Evolutionary conservation across 2,888 invertebrate species (phyloP).

Genomic region (Belgica antarctica): DNA sequence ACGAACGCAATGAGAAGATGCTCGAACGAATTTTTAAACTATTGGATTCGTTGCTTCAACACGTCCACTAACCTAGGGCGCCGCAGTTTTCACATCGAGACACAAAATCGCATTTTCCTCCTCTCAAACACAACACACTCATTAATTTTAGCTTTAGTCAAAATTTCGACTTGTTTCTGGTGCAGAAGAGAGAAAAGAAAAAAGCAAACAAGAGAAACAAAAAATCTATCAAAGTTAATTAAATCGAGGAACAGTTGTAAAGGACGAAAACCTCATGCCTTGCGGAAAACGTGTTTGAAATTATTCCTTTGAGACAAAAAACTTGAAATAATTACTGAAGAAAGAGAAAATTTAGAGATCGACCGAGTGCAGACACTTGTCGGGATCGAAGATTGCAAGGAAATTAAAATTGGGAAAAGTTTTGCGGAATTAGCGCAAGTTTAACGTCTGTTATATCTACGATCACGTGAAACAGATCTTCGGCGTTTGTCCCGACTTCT

Average conservation of each 20-base stretch:
- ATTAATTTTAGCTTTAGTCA: not conserved
- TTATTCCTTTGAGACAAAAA: too few species aligned
- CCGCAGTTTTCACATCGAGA: too few species aligned
- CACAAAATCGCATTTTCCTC: not conserved
- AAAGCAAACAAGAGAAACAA: not conserved
- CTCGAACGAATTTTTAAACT: too few species aligned
- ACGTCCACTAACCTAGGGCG: too few species aligned
- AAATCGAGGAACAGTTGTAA: not conserved
- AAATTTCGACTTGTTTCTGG: not conserved
- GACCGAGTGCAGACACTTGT: too few species aligned
- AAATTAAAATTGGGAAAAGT: not conserved
- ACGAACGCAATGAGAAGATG: not conserved
- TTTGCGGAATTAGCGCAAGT: not conserved
- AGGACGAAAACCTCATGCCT: not conserved
- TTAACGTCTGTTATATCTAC: conserved; percentile 39
- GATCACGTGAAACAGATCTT: conserved; percentile 35
- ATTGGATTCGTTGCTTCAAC: too few species aligned
- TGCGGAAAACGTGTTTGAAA: too few species aligned
- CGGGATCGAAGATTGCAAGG: not conserved
- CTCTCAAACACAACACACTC: conserved; percentile 1
- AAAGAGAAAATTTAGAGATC: too few species aligned
- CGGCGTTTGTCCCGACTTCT: conserved; percentile 48
- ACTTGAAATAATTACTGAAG: too few species aligned
- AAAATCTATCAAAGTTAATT: not conserved
- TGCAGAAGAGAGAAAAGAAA: not conserved